Percentiles rank a stretch among this genome's conserved stretches.
Conservation (phyloP, 2,797 vertebrate species). For the Myripristis jacobus region DNA sequence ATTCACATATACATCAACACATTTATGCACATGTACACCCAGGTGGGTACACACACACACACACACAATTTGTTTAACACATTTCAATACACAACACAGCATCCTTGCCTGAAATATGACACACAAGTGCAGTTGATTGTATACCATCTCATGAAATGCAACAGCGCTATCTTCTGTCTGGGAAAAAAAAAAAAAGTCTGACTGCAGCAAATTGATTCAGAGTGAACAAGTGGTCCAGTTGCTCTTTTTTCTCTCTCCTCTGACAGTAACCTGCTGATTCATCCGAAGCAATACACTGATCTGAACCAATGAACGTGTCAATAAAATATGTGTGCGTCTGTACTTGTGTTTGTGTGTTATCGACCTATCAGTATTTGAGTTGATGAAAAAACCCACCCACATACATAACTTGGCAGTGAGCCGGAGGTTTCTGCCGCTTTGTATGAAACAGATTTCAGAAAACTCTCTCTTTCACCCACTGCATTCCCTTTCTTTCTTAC, state of each 20-base stretch:
- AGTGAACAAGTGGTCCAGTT: slow-evolving; percentile 55
- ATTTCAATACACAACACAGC: slow-evolving; percentile 29
- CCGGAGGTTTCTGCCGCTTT: slow-evolving; percentile 16
- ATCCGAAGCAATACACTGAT: slow-evolving; percentile 39
- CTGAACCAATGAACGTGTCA: slow-evolving; percentile 18
- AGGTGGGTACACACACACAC: background rate
- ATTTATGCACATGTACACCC: slow-evolving; percentile 1
- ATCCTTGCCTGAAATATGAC: slow-evolving; percentile 31
- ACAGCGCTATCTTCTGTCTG: slow-evolving; percentile 71
- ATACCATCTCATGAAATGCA: slow-evolving; percentile 43
- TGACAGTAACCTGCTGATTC: slow-evolving; percentile 52
- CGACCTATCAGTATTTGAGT: background rate
- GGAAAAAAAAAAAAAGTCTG: slow-evolving; percentile 51
- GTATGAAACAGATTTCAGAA: slow-evolving; percentile 20
- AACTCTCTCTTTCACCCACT: slow-evolving; percentile 35
- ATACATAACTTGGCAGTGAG: slow-evolving; percentile 14
- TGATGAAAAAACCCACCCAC: slow-evolving; percentile 13
- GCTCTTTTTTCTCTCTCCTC: slow-evolving; percentile 13
- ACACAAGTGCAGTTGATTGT: slow-evolving; percentile 25
- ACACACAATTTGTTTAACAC: background rate
- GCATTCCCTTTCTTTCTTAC: slow-evolving; percentile 4
- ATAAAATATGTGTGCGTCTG: slow-evolving; percentile 1
- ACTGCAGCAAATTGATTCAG: slow-evolving; percentile 66
- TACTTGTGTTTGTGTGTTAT: background rate
- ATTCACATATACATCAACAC: slow-evolving; percentile 29